Evolutionary conservation across 2,888 invertebrate genomes (phyloP).

Genomic region (Acanthosoma haemorrhoidale): DNA sequence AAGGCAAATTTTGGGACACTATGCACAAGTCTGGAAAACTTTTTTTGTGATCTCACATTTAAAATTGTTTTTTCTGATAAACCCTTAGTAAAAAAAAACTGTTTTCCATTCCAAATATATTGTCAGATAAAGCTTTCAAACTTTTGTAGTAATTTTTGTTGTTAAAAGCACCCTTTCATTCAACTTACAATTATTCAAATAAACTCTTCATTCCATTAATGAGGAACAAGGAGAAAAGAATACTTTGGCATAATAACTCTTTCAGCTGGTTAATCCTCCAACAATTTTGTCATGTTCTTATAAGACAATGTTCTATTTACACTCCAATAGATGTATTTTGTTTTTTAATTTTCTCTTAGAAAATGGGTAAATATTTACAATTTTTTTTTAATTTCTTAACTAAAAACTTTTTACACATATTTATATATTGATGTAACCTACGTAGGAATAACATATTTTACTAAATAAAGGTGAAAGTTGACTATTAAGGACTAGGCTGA

Average conservation of each 20-base stretch:
- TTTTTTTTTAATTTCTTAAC: neutral
- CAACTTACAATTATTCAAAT: neutral
- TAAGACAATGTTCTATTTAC: neutral
- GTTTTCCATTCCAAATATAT: neutral
- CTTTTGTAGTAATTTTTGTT: neutral
- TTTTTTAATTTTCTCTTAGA: neutral
- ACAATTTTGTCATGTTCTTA: too few species aligned
- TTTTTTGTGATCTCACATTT: neutral
- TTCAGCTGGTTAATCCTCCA: neutral
- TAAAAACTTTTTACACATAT: neutral
- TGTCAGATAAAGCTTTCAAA: slow-evolving; percentile 8
- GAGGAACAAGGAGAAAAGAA: slow-evolving; percentile 20
- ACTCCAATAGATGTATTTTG: neutral
- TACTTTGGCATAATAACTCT: slow-evolving; percentile 17
- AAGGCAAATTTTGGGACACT: neutral
- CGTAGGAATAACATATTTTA: slow-evolving; percentile 10
- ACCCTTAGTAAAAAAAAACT: neutral
- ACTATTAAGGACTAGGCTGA: slow-evolving; percentile 27
- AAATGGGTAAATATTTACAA: slow-evolving; percentile 1
- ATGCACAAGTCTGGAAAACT: neutral
- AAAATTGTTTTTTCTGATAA: slow-evolving; percentile 4
- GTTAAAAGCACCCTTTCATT: neutral
- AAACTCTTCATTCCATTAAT: neutral
- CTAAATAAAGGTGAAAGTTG: slow-evolving; percentile 19
- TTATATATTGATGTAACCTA: slow-evolving; percentile 2